phyloP scores from a whole-genome alignment of 2,113 vertebrate genomes.

The Crocuta crocuta region DNA sequence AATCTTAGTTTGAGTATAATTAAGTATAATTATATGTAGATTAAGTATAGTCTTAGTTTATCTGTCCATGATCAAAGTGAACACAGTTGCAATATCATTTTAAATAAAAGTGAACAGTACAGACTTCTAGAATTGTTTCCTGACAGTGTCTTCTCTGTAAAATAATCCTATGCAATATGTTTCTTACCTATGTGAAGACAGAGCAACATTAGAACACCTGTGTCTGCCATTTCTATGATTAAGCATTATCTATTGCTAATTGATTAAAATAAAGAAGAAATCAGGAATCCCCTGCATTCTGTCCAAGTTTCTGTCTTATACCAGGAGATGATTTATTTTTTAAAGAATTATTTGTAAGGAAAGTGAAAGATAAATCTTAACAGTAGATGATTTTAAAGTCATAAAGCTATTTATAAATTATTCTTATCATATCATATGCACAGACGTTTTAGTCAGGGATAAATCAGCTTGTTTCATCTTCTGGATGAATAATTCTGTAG shows the following conservation, averaged over 20 bases:
- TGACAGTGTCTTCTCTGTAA: slow-evolving; percentile 62
- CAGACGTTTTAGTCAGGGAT: not conserved
- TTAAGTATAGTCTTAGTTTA: not conserved
- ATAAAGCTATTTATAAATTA: slow-evolving; percentile 44
- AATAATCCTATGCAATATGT: slow-evolving; percentile 59
- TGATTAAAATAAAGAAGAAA: slow-evolving; percentile 73
- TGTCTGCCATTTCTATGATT: slow-evolving; percentile 51
- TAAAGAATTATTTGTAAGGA: slow-evolving; percentile 24
- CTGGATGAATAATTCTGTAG: not conserved
- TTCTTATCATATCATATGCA: not conserved
- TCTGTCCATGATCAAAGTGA: not conserved
- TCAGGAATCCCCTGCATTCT: slow-evolving; percentile 56
- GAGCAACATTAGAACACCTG: slow-evolving; percentile 47
- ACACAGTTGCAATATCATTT: not conserved
- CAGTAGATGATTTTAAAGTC: slow-evolving; percentile 10
- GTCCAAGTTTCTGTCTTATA: slow-evolving; percentile 60
- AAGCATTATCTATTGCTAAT: slow-evolving; percentile 66
- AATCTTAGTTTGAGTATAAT: too few species aligned
- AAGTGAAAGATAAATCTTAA: slow-evolving; percentile 35
- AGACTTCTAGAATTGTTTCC: slow-evolving; percentile 7
- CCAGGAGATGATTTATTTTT: slow-evolving; percentile 15
- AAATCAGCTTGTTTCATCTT: slow-evolving; percentile 4
- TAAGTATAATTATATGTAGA: too few species aligned
- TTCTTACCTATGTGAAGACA: slow-evolving; percentile 52
- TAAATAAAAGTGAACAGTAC: slow-evolving; percentile 52